Base-by-base conservation (phyloP, 2,888 invertebrate species). In the Hypomecis atomaria region DNA sequence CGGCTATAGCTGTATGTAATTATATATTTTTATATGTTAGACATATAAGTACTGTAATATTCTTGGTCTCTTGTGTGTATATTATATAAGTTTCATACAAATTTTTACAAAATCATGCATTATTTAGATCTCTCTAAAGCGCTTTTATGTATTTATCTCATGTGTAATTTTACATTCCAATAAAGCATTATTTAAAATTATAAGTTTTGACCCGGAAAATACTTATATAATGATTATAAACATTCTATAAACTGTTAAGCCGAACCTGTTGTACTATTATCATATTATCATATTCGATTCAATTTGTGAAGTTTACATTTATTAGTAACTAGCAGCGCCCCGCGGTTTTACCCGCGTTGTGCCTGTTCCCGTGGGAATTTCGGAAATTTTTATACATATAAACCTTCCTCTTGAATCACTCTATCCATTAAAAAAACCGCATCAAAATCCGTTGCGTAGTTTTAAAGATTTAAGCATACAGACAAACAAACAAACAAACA, bases 151-250 rank as follows among this genome's bases (percentile, higher is more conserved):
- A 72, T 78, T 44, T 88, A 60, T 90, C 89, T 90, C 88, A 89
- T 80, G 80, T 77, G 90, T 81, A 90, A 90, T 86, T 77, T 82
- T 80, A 91, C 91, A 91, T 91, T 91, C 91, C 91, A 91, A 75
- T 84, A 83, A 84, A 82, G 81, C 66, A 83, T 79, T 77, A 80
- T 85, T 23, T 23, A 23, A 23, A 23, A 23, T 23, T 79, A 82
- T 79, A 87, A 85, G 86, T 86, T 87, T 54, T 43, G 56, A 60
- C 37, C 11, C 45, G 33, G 47, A 53, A 23, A 11, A 50, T 40
- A 43, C 42, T 36, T 53, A 47, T 34, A 23, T 23, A 23, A 23
- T 45, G 10, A 47, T 59, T 40, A 7, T 11, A 49, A 44, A n/a
- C 13, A 47, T 37, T 7, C 43, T 8, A 43, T 52, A 44, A 37